These are phyloP conservation scores for Cremastobaeus sp. DNA, from an alignment of 2,888 invertebrate genomes.

Conservation along the genomic window DNA sequence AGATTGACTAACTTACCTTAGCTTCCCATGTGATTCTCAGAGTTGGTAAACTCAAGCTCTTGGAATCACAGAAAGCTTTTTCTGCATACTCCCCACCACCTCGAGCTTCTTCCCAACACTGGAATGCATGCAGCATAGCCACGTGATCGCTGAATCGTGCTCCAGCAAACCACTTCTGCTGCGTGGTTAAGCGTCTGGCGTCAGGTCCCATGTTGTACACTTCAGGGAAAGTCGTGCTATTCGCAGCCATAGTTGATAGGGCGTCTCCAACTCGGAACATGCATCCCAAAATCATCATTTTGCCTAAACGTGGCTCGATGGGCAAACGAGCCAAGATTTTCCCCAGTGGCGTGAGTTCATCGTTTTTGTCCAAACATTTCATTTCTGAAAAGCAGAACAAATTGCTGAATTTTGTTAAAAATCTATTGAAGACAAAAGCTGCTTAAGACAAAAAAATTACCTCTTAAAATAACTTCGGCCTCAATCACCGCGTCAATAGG, in stretches of 20 bases:
- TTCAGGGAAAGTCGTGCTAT: constrained; percentile 96
- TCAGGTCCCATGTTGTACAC: constrained; percentile 91
- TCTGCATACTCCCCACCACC: constrained; percentile 87
- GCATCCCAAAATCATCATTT: constrained; percentile 97
- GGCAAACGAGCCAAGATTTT: constrained; percentile 95
- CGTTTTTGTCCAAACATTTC: constrained; percentile 91
- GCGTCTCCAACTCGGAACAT: constrained; percentile 95
- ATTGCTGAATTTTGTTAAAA: not conserved
- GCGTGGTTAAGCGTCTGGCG: constrained; percentile 86
- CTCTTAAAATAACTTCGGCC: constrained; percentile 88
- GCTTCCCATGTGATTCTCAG: constrained; percentile 95
- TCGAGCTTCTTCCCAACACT: constrained; percentile 87
- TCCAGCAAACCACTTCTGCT: constrained; percentile 92
- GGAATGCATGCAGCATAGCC: constrained; percentile 95
- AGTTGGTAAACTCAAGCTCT: constrained; percentile 92
- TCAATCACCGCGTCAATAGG: constrained; percentile 99
- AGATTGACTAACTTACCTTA: constrained; percentile 79
- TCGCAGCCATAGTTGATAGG: constrained; percentile 95
- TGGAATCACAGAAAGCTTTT: constrained; percentile 92
- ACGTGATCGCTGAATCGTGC: constrained; percentile 95
- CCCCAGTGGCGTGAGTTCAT: constrained; percentile 95
- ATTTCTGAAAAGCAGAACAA: constrained; percentile 82
- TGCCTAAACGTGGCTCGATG: constrained; percentile 96
- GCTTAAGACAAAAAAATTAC: constrained; percentile 64
- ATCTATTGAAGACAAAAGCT: not conserved